These are phyloP conservation scores for Botia almorhae DNA, from an alignment of 2,797 vertebrate genomes.

Conservation along the genomic window DNA sequence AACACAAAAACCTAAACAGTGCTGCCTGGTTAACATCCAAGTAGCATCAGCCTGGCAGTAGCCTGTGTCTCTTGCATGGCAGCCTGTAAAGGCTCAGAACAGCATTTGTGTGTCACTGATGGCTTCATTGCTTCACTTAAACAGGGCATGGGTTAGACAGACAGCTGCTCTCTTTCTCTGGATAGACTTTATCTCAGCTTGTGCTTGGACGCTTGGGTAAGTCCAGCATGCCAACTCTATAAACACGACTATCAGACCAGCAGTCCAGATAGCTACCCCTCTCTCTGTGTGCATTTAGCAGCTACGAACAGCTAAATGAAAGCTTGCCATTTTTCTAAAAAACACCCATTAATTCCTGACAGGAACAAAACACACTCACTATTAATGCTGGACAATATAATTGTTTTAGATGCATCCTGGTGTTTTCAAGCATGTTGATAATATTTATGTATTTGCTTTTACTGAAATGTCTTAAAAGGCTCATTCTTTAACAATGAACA, in stretches of 20 bases:
- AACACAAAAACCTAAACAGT: no score
- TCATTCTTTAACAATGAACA: no score
- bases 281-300: neutral
- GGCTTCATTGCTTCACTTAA: constrained; percentile 71
- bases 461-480: neutral
- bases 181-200: constrained; percentile 49
- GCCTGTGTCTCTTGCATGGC: constrained; percentile 5
- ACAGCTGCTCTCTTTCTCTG: constrained; percentile 52
- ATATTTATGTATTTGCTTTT: neutral
- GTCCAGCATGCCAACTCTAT: constrained; percentile 67
- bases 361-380: neutral
- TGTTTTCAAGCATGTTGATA: neutral
- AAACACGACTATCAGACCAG: constrained; percentile 67
- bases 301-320: constrained; percentile 66
- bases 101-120: constrained; percentile 46
- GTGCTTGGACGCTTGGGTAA: constrained; percentile 67
- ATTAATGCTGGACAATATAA: neutral
- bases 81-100: constrained; percentile 8
- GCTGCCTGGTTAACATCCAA: neutral
- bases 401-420: neutral
- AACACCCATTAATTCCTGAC: constrained; percentile 57
- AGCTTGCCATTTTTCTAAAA: constrained; percentile 50
- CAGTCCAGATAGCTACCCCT: neutral
- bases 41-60: neutral
- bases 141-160: constrained; percentile 60